Evolutionary conservation across 2,113 vertebrate genomes (phyloP).

Genomic region (Vidua chalybeata): DNA sequence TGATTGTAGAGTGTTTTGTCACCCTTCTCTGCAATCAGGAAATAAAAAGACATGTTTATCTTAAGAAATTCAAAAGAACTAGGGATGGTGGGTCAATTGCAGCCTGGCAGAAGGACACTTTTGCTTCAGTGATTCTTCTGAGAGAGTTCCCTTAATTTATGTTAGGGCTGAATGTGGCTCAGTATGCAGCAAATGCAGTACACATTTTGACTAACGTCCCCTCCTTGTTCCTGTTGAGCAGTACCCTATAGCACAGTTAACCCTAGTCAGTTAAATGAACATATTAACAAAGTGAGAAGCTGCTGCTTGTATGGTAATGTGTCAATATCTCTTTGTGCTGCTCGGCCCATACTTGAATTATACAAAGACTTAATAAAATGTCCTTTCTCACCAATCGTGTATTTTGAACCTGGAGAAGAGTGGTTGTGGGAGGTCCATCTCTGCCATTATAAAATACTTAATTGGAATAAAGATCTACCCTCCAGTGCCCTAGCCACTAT

Average conservation of each 20-base stretch:
- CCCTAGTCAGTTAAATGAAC: background rate
- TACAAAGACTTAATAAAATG: background rate
- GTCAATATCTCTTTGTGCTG: background rate
- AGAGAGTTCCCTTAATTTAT: background rate
- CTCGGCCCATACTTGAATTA: background rate
- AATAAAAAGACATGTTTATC: constrained; percentile 18
- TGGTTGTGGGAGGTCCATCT: background rate
- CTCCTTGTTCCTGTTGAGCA: background rate
- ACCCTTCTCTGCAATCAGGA: constrained; percentile 34
- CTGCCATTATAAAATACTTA: background rate
- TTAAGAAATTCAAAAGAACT: constrained; percentile 11
- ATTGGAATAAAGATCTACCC: background rate
- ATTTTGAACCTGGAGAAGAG: background rate
- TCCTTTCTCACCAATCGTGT: background rate
- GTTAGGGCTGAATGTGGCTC: background rate
- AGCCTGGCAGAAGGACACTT: background rate
- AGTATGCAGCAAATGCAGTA: background rate
- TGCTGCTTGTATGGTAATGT: background rate
- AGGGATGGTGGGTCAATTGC: background rate
- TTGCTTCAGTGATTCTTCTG: background rate
- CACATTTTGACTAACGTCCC: background rate
- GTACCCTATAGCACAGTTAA: background rate
- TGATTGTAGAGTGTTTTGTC: constrained; percentile 24
- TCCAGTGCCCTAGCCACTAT: background rate
- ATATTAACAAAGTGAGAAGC: background rate